These are phyloP conservation scores for Cataglyphis rosenhaueri DNA, from an alignment of 2,888 invertebrate species.

Conservation along the genomic window DNA sequence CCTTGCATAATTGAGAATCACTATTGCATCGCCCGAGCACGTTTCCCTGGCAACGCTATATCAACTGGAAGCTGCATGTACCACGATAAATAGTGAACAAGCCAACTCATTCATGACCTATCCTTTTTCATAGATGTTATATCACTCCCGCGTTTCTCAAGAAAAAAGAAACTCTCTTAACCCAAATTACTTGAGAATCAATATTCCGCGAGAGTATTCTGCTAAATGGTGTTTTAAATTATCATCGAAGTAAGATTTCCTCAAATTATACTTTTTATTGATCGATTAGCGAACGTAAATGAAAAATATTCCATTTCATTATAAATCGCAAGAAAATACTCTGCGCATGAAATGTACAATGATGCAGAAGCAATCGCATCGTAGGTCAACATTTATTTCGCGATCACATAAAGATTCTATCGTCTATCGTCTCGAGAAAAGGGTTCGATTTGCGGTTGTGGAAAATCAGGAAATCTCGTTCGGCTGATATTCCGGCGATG, in stretches of 20 bases:
- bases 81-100: conserved; percentile 67
- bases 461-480: conserved; percentile 48
- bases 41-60: conserved; percentile 54
- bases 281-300: background rate
- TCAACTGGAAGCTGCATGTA: conserved; percentile 60
- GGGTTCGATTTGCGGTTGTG: conserved; percentile 31
- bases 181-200: conserved; percentile 49
- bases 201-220: conserved; percentile 13
- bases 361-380: conserved; percentile 14
- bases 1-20: conserved; percentile 68
- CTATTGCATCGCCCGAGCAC: conserved; percentile 40
- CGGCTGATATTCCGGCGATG: conserved; percentile 18
- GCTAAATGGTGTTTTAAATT: background rate
- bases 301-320: background rate
- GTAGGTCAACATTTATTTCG: conserved; percentile 27
- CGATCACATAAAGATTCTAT: conserved; percentile 54
- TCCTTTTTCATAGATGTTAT: conserved; percentile 50
- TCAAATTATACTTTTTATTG: background rate
- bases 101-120: conserved; percentile 34
- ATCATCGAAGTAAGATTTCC: background rate
- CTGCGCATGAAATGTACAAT: too few relatives aligned
- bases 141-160: background rate
- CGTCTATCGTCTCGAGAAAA: conserved; percentile 25
- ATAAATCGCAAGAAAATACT: background rate
- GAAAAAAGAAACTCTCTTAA: conserved; percentile 42